A percentile compares a stretch with the other conserved stretches of the same genome.
Conservation (phyloP, 2,797 vertebrate genomes). For the Aselliscus stoliczkanus region DNA sequence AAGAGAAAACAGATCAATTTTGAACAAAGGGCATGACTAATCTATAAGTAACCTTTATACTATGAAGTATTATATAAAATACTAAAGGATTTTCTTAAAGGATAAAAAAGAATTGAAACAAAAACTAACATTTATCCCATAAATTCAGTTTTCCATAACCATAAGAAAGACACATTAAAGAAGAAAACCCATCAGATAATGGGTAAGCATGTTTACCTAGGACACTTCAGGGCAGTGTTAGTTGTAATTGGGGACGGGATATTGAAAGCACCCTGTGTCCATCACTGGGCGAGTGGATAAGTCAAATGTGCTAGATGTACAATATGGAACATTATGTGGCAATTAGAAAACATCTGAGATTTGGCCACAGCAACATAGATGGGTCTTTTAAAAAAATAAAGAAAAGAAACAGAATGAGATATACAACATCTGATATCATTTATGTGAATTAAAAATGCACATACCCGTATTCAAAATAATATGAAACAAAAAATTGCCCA, state of each 20-base stretch:
- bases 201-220: neutral
- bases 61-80: neutral
- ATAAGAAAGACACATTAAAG: neutral
- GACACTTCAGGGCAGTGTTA: neutral
- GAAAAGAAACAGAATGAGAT: neutral
- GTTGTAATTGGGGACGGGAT: neutral
- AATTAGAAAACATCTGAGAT: neutral
- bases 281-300: neutral
- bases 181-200: neutral
- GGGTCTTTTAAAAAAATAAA: neutral
- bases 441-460: neutral
- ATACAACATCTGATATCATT: neutral
- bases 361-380: neutral
- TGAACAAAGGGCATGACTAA: constrained; percentile 27
- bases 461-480: neutral
- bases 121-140: neutral
- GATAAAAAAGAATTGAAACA: constrained; percentile 18
- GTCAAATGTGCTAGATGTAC: neutral
- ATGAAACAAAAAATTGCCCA: neutral
- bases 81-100: neutral
- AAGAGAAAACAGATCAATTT: constrained; percentile 55
- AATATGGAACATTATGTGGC: neutral
- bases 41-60: constrained; percentile 38
- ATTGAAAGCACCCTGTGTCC: neutral
- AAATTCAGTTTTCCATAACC: neutral